Conservation (phyloP, 2,797 vertebrate genomes). For the Vespertilio murinus region DNA sequence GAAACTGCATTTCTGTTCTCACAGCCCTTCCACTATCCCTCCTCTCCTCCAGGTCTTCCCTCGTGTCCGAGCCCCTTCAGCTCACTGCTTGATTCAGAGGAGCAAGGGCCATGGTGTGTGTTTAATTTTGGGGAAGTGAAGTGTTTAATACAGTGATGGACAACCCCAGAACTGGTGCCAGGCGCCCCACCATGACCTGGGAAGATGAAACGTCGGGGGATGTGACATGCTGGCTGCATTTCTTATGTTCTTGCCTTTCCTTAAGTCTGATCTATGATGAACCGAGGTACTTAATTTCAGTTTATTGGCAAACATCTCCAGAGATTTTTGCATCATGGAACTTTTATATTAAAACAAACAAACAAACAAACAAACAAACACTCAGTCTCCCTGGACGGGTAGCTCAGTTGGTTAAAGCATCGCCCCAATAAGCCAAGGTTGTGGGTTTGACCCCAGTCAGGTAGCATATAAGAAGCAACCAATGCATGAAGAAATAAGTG, state of each 20-base stretch:
- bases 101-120: background rate
- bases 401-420: background rate
- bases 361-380: background rate
- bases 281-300: background rate
- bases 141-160: background rate
- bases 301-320: slow-evolving; percentile 30
- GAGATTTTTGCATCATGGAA: background rate
- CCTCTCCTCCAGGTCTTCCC: background rate
- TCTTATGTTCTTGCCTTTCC: background rate
- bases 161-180: background rate
- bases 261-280: background rate
- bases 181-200: rapidly evolving
- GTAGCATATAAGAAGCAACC: background rate
- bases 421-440: background rate
- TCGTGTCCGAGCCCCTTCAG: background rate
- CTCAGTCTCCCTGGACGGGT: background rate
- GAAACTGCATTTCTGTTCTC: background rate
- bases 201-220: background rate
- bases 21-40: background rate
- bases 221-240: background rate
- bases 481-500: background rate
- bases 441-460: background rate
- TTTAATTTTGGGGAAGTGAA: background rate
- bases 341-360: background rate
- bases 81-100: background rate